Conservation (phyloP, 2,888 invertebrate genomes). For the Hoplodrina ambigua region DNA sequence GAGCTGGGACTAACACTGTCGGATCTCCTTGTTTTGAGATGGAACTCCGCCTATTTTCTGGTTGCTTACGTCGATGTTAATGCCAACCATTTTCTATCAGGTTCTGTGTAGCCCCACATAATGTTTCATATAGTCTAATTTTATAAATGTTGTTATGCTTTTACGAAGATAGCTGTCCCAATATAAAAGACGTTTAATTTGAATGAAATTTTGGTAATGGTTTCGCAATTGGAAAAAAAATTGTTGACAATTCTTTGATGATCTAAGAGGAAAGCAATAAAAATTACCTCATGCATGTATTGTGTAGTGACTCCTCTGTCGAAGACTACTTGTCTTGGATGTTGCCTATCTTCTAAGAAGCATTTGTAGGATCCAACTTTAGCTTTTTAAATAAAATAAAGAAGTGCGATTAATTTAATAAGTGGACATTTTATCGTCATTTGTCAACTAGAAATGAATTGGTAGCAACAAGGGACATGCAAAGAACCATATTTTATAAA, state of each 20-base stretch:
- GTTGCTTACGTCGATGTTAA: constrained; percentile 47
- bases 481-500: constrained; percentile 51
- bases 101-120: constrained; percentile 56
- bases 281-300: constrained; percentile 33
- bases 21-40: constrained; percentile 62
- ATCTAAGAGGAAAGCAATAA: constrained; percentile 38
- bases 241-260: constrained; percentile 27
- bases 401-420: constrained; percentile 56
- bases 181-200: constrained; percentile 42
- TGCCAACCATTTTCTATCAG: constrained; percentile 56
- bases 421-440: constrained; percentile 48
- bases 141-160: constrained; percentile 58
- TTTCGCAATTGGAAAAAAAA: constrained; percentile 16
- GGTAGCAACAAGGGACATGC: constrained; percentile 36
- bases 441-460: constrained; percentile 40
- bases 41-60: constrained; percentile 66
- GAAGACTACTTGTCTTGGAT: constrained; percentile 19
- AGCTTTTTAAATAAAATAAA: constrained; percentile 39
- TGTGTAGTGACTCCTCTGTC: constrained; percentile 27
- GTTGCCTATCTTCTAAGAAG: constrained; percentile 49
- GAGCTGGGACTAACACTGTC: constrained; percentile 28
- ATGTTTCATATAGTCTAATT: constrained; percentile 60
- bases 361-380: constrained; percentile 38
- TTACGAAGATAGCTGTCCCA: constrained; percentile 38
- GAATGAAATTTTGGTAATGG: constrained; percentile 33